Conservation (phyloP, 2,797 vertebrate species). For the Hoplostethus atlanticus region DNA sequence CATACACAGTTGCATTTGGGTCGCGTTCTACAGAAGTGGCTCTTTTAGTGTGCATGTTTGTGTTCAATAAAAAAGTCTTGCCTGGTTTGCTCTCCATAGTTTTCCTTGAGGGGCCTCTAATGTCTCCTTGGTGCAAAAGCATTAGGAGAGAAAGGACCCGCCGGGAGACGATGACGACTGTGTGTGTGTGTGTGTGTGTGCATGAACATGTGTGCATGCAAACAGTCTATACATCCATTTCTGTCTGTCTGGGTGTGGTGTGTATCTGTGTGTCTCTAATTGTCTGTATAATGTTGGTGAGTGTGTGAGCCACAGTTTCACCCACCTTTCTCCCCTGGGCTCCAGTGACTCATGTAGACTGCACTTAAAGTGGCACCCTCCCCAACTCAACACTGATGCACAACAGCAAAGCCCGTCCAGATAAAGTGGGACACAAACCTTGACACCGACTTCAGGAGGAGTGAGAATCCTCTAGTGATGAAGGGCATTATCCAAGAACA, state of each 20-base stretch:
- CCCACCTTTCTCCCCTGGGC: slow-evolving; percentile 11
- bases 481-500: too few species aligned
- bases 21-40: neutral
- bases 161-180: neutral
- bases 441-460: slow-evolving; percentile 15
- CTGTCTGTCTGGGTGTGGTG: neutral
- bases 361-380: slow-evolving; percentile 26
- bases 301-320: slow-evolving; percentile 14
- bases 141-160: slow-evolving; percentile 1
- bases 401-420: slow-evolving; percentile 50
- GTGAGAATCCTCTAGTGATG: too few species aligned
- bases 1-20: neutral
- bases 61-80: neutral
- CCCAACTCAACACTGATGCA: slow-evolving; percentile 39
- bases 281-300: slow-evolving; percentile 6
- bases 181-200: slow-evolving; percentile 17
- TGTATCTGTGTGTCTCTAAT: neutral
- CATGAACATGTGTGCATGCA: neutral
- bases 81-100: slow-evolving; percentile 13
- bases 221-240: neutral
- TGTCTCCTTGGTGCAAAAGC: slow-evolving; percentile 29
- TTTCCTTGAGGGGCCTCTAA: slow-evolving; percentile 9
- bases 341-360: slow-evolving; percentile 30
- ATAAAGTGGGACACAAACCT: slow-evolving; percentile 23
- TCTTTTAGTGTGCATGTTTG: neutral